Evolutionary conservation across 2,113 vertebrate genomes (phyloP).

Genomic region (Andinoacara biseriatus): DNA sequence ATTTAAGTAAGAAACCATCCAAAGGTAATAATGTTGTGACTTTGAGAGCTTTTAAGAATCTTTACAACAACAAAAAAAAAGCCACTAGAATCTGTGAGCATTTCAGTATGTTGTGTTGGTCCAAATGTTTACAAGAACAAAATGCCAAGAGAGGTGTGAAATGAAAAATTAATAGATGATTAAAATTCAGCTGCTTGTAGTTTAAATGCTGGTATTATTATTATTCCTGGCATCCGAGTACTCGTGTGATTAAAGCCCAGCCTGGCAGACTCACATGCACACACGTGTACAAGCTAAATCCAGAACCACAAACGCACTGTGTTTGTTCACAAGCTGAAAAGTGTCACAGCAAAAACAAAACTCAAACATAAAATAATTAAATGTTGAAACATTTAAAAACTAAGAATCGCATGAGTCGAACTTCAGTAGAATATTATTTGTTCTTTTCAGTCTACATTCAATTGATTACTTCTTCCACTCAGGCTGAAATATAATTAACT

Average conservation of each 20-base stretch:
- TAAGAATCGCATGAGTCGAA: neutral
- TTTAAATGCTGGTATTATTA: conserved; percentile 5
- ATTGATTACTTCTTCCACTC: neutral
- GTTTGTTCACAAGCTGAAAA: neutral
- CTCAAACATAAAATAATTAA: neutral
- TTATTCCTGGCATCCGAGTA: neutral
- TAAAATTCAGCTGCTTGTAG: conserved; percentile 19
- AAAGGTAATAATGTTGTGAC: neutral
- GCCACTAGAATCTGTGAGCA: neutral
- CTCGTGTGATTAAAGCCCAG: conserved; percentile 10
- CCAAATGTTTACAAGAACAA: neutral
- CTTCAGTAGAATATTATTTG: neutral
- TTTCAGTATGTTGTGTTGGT: conserved; percentile 1
- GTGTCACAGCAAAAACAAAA: conserved; percentile 3
- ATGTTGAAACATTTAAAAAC: neutral
- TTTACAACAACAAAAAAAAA: neutral
- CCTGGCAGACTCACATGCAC: conserved; percentile 5
- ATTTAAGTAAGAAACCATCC: neutral
- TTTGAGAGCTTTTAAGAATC: neutral
- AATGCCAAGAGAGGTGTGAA: conserved; percentile 32
- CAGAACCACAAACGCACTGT: neutral
- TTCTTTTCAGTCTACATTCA: neutral
- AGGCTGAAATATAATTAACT: conserved; percentile 44
- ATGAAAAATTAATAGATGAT: neutral
- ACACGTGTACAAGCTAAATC: neutral